Evolutionary conservation across 37 sponge, comb jelly and placozoan genomes (phyloP), one percentile per base, ranked within the genome.

Genomic region (Agelas oroides): DNA sequence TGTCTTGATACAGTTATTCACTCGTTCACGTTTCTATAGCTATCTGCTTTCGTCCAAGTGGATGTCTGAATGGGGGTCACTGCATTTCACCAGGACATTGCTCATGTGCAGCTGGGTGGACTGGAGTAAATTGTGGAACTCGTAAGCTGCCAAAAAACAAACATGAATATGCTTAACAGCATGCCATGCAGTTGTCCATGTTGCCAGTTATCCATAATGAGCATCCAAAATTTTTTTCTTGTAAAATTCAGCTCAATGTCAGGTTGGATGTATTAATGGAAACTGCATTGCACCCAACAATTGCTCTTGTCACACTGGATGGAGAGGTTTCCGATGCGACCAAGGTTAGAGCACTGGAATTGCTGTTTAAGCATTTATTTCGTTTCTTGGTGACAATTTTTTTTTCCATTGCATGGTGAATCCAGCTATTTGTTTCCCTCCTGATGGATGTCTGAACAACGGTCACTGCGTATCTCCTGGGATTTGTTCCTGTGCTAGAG

Each of bases 381-480:
- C n/a, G n/a, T n/a, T n/a, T n/a, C n/a, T n/a, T n/a, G n/a, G n/a
- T n/a, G n/a, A n/a, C n/a, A n/a, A n/a, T n/a, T n/a, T n/a, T n/a
- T n/a, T n/a, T n/a, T n/a, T n/a, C n/a, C n/a, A n/a, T n/a, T n/a
- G n/a, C n/a, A n/a, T n/a, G n/a, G n/a, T n/a, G n/a, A 46, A 46
- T 46, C 23, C 15, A n/a, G 73, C 73, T 13, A 41, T 46, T 1
- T 71, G 73, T 23, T 71, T 71, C n/a, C 53, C 53, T 27, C 73
- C 73, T 46, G 53, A 46, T 40, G 73, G 73, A 21, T 71, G 73
- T 46, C 53, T 71, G 27, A 71, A 71, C 37, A 46, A 46, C 12
- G 73, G 73, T 19, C 73, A 71, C 73, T 71, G 73, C 40, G 73
- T 71, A 3, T 41, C 41, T 21, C 73, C 73, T 38, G 73, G 73